A percentile compares a stretch with the other conserved stretches of the same genome.
These are phyloP conservation scores for Piscicola geometra DNA, from an alignment of 2,888 invertebrate species.

Conservation along the genomic window DNA sequence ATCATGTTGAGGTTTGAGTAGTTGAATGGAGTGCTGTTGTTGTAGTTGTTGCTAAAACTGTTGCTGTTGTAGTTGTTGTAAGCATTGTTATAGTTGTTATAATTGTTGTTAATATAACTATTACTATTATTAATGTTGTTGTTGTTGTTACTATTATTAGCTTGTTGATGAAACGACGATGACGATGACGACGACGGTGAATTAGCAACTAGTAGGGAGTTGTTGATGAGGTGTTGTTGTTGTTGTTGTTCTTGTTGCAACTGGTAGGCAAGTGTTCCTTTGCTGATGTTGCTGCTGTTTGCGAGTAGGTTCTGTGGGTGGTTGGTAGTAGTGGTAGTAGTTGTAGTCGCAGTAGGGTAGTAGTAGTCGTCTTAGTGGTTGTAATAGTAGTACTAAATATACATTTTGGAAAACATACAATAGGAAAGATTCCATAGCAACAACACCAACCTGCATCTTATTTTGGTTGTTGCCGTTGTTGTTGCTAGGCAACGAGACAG, in stretches of 20 bases:
- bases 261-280: constrained; percentile 13
- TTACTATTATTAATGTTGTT: neutral
- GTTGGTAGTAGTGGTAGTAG: neutral
- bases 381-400: constrained; percentile 16
- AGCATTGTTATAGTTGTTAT: neutral
- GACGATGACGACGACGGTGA: neutral
- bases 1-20: neutral
- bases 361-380: too few relatives aligned
- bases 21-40: constrained; percentile 5
- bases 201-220: neutral
- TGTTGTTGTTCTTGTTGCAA: neutral
- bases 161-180: neutral
- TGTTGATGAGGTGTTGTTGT: neutral
- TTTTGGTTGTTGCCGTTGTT: constrained; percentile 13
- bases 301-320: neutral
- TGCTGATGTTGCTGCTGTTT: constrained; percentile 17
- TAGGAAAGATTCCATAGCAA: too few relatives aligned
- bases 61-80: constrained; percentile 24
- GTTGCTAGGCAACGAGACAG: constrained; percentile 24
- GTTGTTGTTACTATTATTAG: neutral
- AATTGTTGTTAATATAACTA: constrained; percentile 9
- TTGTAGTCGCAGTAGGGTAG: neutral
- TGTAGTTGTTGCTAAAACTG: constrained; percentile 1
- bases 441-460: constrained; percentile 6
- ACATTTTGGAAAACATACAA: too few relatives aligned